Evolutionary conservation across 1,140 invertebrate genomes (phyloP), one percentile per base, ranked within the genome.

Genomic region (Aricia agestis): DNA sequence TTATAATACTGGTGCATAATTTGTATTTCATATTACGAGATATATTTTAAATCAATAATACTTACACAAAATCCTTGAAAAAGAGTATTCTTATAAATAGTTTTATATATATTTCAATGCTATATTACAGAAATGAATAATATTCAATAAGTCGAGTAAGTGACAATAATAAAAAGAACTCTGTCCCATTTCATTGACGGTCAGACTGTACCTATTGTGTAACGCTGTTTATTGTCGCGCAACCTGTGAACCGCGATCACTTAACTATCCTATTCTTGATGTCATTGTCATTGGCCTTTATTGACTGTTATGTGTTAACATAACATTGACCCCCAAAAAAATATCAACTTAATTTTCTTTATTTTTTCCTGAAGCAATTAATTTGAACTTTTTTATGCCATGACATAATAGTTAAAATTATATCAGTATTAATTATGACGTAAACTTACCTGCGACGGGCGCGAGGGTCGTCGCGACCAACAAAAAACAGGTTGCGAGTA

Each of bases 401-500:
- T 52, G 45, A 52, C 45, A 52, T 52, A 52, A 52, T 52, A 36
- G 13, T 17, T 66, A 2, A 42, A 18, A 68, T 57, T 52, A 58
- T 58, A 6, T 6, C 18, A 58, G 52, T 13, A 41, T 67, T 69
- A 52, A 70, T 68, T 63, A 69, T 69, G 17, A 66, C 68, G 63
- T 1, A 65, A 45, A 85, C 84, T 72, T 89, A 91, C 89, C 87
- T 85, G 86, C 84, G 18, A 80, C 79, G 19, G 89, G 87, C 71
- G 79, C 84, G 72, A 90, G 76, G 77, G 85, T 82, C 70, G 85
- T 83, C 79, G 86, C 85, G 80, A 86, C 81, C 70, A 91, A 83
- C 86, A 90, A 71, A 73, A 90, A 74, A 78, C 86, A 86, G 73
- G 87, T 82, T 75, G 86, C 87, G 71, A 89, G 68, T 69, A 89